phyloP scores from a whole-genome alignment of 2,888 invertebrate species.

The Polyommatus icarus region DNA sequence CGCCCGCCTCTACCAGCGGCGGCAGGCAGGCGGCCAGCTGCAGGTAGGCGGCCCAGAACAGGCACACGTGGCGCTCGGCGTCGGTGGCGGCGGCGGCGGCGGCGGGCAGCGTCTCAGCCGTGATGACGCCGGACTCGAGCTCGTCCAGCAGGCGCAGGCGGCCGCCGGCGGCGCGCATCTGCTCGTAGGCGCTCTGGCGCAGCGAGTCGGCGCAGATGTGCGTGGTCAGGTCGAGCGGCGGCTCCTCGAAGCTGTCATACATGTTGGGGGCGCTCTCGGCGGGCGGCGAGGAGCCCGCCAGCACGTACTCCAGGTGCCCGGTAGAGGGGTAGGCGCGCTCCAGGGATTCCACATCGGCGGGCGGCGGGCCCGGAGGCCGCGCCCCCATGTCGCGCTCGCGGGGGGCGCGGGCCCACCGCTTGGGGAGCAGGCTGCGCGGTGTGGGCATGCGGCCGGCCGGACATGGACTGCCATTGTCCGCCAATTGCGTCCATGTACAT shows the following conservation, averaged over 20 bases:
- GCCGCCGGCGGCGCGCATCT: slow-evolving; percentile 85
- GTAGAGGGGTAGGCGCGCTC: slow-evolving; percentile 84
- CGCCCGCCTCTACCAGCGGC: slow-evolving; percentile 83
- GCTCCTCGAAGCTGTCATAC: slow-evolving; percentile 90
- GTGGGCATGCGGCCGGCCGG: slow-evolving; percentile 69
- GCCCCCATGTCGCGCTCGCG: slow-evolving; percentile 50
- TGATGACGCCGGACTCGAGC: slow-evolving; percentile 84
- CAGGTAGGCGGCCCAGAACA: slow-evolving; percentile 88
- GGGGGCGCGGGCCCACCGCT: slow-evolving; percentile 61
- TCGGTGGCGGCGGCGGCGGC: slow-evolving; percentile 81
- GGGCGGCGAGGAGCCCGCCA: slow-evolving; percentile 89
- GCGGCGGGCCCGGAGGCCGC: slow-evolving; percentile 52
- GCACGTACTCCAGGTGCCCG: slow-evolving; percentile 87
- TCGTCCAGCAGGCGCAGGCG: slow-evolving; percentile 85
- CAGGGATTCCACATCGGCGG: slow-evolving; percentile 72
- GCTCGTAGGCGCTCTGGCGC: slow-evolving; percentile 86
- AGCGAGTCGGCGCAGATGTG: slow-evolving; percentile 88
- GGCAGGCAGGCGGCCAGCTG: slow-evolving; percentile 85
- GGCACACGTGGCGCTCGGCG: slow-evolving; percentile 85
- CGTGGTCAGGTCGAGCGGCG: slow-evolving; percentile 84
- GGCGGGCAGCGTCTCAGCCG: slow-evolving; percentile 76
- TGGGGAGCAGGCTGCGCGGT: slow-evolving; percentile 64
- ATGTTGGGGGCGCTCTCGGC: slow-evolving; percentile 90
- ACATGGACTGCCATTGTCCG: slow-evolving; percentile 60
- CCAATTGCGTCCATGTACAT: slow-evolving; percentile 59